A percentile compares a stretch with the other conserved stretches of the same genome.
These are phyloP conservation scores for Tuberolachnus salignus DNA, from an alignment of 2,888 invertebrate species.

Conservation along the genomic window DNA sequence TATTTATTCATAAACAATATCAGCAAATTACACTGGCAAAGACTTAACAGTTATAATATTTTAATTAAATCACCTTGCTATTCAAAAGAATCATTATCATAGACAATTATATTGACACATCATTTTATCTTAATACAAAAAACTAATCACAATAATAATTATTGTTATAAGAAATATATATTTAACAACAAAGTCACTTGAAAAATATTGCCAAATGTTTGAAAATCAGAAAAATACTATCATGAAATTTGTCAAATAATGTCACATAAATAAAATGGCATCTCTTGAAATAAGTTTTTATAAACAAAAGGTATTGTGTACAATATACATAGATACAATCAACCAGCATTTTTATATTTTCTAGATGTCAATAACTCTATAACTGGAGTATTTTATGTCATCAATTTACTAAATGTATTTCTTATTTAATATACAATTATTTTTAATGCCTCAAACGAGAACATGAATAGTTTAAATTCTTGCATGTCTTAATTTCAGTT, in stretches of 20 bases:
- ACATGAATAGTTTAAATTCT: neutral
- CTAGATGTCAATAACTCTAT: neutral
- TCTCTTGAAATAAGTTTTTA: neutral
- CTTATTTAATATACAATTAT: neutral
- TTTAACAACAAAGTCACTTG: conserved; percentile 32
- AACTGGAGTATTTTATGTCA: neutral
- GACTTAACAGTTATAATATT: conserved; percentile 8
- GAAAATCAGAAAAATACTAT: neutral
- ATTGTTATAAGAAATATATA: neutral
- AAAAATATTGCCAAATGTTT: conserved; percentile 31
- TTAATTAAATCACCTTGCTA: conserved; percentile 27
- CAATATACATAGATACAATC: neutral
- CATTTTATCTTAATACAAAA: neutral
- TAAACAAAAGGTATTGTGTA: neutral
- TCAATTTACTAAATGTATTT: neutral
- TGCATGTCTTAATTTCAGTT: neutral
- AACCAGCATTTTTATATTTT: conserved; percentile 13
- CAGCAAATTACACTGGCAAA: neutral
- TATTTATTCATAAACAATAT: conserved; percentile 3
- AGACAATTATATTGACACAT: conserved; percentile 10
- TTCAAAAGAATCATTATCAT: neutral
- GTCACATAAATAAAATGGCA: neutral
- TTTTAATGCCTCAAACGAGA: neutral
- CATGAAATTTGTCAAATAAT: too few relatives aligned
- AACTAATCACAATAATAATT: conserved; percentile 7